Evolutionary conservation across 2,888 invertebrate species (phyloP).

Genomic region (Elegia similella): DNA sequence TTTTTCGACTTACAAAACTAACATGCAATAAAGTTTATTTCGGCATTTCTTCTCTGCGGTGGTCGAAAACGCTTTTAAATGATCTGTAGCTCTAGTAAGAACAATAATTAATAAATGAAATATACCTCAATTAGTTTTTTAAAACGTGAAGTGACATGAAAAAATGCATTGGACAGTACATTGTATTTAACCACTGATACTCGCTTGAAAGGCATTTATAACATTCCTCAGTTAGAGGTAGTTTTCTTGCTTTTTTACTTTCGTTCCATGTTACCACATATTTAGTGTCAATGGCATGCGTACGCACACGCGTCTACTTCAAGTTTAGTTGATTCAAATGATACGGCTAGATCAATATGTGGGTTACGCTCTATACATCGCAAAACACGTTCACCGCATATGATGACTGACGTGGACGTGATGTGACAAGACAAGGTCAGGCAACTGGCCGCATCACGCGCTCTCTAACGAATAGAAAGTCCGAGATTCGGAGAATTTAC

Average conservation of each 20-base stretch:
- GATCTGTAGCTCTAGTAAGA: no score
- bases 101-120: no score
- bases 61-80: no score
- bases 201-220: no score
- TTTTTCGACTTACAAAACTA: no score
- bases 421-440: slow-evolving; percentile 13
- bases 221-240: no score
- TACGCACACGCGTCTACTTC: background rate
- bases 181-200: no score
- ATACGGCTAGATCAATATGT: slow-evolving; percentile 3
- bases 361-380: slow-evolving; percentile 1
- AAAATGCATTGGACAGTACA: no score
- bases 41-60: no score
- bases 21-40: no score
- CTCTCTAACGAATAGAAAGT: slow-evolving; percentile 12
- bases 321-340: slow-evolving; percentile 7
- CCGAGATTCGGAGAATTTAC: background rate
- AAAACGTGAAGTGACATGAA: no score
- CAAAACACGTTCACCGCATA: background rate
- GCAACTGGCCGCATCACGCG: background rate
- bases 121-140: no score
- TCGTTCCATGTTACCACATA: background rate
- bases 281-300: background rate
- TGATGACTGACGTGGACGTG: background rate
- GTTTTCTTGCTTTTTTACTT: background rate